A percentile compares a stretch with the other conserved stretches of the same genome.
Evolutionary conservation across 1,140 invertebrate species (phyloP).

Genomic region (Drosophila equinoxialis): DNA sequence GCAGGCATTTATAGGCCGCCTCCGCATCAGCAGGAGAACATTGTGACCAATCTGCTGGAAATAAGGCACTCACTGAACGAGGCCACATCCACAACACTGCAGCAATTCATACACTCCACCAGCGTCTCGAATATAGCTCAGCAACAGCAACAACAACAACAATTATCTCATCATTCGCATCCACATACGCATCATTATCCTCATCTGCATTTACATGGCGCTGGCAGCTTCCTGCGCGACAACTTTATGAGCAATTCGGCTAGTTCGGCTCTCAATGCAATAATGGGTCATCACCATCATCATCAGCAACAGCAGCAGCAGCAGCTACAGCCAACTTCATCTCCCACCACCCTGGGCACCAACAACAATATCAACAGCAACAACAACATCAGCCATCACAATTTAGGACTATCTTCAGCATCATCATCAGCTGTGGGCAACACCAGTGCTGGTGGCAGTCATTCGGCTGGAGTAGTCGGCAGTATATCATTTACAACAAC

Average conservation of each 20-base stretch:
- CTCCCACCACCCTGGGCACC: conserved; percentile 29
- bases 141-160: conserved; percentile 44
- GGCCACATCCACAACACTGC: conserved; percentile 70
- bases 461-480: conserved; percentile 73
- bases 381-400: conserved; percentile 36
- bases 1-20: conserved; percentile 73
- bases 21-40: conserved; percentile 58
- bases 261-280: conserved; percentile 74
- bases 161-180: conserved; percentile 48
- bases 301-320: conserved; percentile 29
- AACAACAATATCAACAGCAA: conserved; percentile 31
- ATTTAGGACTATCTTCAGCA: conserved; percentile 16
- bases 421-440: conserved; percentile 45
- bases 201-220: conserved; percentile 77
- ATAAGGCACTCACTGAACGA: conserved; percentile 78
- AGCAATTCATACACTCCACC: conserved; percentile 75
- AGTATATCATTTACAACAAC: conserved; percentile 68
- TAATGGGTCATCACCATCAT: conserved; percentile 70
- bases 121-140: conserved; percentile 62
- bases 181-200: conserved; percentile 68
- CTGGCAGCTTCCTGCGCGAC: conserved; percentile 73
- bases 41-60: conserved; percentile 75
- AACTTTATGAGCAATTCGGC: conserved; percentile 80
- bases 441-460: conserved; percentile 71
- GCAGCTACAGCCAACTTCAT: conserved; percentile 35